Percentiles rank a stretch among this genome's conserved stretches.
These are phyloP conservation scores for Puma concolor DNA, from an alignment of 2,113 vertebrate species.

Conservation along the genomic window DNA sequence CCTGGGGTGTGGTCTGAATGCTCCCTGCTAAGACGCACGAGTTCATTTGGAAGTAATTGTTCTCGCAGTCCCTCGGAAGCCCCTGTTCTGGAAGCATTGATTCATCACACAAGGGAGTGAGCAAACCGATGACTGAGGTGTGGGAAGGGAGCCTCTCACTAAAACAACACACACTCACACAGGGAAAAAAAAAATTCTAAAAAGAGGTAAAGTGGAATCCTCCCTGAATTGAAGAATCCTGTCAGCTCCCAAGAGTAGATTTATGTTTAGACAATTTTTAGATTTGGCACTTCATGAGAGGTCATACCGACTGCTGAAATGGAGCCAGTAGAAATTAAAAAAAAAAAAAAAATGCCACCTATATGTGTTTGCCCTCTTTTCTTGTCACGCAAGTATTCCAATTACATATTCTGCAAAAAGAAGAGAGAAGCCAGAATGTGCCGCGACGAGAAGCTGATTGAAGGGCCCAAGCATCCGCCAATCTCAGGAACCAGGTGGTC, in stretches of 20 bases:
- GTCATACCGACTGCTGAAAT: conserved; percentile 50
- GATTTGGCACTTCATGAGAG: conserved; percentile 46
- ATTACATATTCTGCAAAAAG: conserved; percentile 54
- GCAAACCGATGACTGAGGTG: conserved; percentile 75
- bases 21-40: conserved; percentile 73
- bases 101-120: conserved; percentile 75
- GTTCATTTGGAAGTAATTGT: conserved; percentile 78
- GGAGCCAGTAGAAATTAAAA: background rate
- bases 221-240: conserved; percentile 27
- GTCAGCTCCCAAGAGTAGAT: conserved; percentile 54
- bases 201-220: conserved; percentile 66
- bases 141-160: conserved; percentile 76
- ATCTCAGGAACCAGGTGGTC: conserved; percentile 49
- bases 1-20: conserved; percentile 78
- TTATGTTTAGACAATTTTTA: conserved; percentile 53
- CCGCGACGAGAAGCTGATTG: conserved; percentile 1
- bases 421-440: conserved; percentile 50
- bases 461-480: conserved; percentile 49
- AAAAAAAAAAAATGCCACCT: background rate
- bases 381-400: conserved; percentile 39
- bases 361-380: conserved; percentile 22
- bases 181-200: conserved; percentile 35
- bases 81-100: conserved; percentile 77
- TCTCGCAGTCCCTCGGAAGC: conserved; percentile 71
- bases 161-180: conserved; percentile 64